Evolutionary conservation across 1,140 invertebrate genomes (phyloP).

Genomic region (Neodiprion virginianus): DNA sequence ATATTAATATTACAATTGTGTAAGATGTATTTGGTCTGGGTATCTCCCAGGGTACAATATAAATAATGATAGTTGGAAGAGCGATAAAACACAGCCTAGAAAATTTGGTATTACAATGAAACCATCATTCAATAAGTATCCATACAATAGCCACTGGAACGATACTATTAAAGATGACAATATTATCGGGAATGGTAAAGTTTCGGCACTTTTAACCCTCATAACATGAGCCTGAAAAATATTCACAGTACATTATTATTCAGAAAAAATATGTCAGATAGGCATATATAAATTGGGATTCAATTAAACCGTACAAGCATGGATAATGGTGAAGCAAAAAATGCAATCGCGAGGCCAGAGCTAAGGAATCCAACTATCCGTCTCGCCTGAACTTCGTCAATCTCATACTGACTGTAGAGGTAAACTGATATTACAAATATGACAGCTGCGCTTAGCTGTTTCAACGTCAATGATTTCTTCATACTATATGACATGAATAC

Average conservation of each 20-base stretch:
- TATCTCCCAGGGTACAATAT: constrained; percentile 69
- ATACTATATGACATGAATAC: constrained; percentile 70
- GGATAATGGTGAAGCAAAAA: constrained; percentile 80
- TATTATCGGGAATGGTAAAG: constrained; percentile 81
- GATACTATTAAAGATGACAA: constrained; percentile 77
- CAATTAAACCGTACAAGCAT: constrained; percentile 65
- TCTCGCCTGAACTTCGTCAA: constrained; percentile 40
- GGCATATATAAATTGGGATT: constrained; percentile 4
- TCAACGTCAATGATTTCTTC: constrained; percentile 65
- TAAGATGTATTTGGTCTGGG: constrained; percentile 37
- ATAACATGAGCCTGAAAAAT: constrained; percentile 72
- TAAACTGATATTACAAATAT: constrained; percentile 54
- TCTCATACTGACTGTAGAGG: constrained; percentile 56
- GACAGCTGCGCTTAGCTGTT: constrained; percentile 56
- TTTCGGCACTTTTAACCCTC: constrained; percentile 75
- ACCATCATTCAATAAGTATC: constrained; percentile 71
- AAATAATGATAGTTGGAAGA: constrained; percentile 75
- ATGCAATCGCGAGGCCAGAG: constrained; percentile 75
- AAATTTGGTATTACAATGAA: constrained; percentile 81
- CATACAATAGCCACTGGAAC: constrained; percentile 79
- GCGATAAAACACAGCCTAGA: constrained; percentile 71
- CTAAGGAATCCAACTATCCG: constrained; percentile 69
- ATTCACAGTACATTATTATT: constrained; percentile 10
- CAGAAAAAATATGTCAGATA: constrained; percentile 25
- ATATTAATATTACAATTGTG: constrained; percentile 32